phyloP scores from a whole-genome alignment of 2,888 invertebrate genomes.

The Hirudinaria manillensis region DNA sequence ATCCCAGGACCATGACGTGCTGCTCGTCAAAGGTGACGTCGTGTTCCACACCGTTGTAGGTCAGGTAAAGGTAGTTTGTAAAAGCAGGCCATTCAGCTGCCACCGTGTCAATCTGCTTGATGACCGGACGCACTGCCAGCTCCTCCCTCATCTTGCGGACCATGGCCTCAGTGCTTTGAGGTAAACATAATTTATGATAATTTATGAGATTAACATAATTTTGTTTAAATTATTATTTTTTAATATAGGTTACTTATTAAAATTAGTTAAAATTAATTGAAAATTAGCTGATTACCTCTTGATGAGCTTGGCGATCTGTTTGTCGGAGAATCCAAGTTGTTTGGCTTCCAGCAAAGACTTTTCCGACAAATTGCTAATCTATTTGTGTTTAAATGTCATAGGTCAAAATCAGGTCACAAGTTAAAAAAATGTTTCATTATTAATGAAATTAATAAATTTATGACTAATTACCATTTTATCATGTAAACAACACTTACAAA shows the following conservation, averaged over 20 bases:
- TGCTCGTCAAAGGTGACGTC: conserved; percentile 45
- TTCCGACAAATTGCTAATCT: conserved; percentile 27
- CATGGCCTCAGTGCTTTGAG: conserved; percentile 70
- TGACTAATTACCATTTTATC: background rate
- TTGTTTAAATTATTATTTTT: background rate
- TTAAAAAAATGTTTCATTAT: background rate
- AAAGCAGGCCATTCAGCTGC: conserved; percentile 98
- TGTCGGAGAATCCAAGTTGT: conserved; percentile 90
- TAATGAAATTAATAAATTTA: background rate
- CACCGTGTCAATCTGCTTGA: conserved; percentile 97
- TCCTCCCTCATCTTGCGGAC: conserved; percentile 46
- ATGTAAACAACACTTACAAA: too few species aligned
- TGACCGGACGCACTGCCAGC: conserved; percentile 53
- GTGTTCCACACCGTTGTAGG: conserved; percentile 73
- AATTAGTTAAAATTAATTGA: background rate
- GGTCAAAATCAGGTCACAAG: too few species aligned
- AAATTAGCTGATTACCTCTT: conserved; percentile 47
- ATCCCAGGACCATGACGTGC: conserved; percentile 70
- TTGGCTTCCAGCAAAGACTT: conserved; percentile 71
- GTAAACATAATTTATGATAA: background rate
- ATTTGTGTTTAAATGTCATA: background rate
- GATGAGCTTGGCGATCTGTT: conserved; percentile 73
- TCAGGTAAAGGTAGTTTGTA: conserved; percentile 96
- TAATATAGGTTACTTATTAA: background rate
- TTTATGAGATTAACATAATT: background rate